Conservation (phyloP, 2,888 invertebrate genomes). For the Mythimna vitellina region DNA sequence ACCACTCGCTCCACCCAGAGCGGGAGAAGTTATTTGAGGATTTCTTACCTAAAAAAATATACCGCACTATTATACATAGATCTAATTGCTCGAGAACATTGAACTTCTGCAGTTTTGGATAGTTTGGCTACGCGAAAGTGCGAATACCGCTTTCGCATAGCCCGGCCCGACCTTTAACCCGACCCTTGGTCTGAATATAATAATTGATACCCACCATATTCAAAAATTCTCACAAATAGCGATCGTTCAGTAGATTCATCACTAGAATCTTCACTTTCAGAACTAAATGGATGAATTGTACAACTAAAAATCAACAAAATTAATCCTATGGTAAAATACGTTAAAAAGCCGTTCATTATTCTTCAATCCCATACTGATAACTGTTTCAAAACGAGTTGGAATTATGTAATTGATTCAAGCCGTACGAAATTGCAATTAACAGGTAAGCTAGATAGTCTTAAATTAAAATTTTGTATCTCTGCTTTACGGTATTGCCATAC, state of each 20-base stretch:
- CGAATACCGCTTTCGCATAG: too few relatives aligned
- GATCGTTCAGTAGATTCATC: background rate
- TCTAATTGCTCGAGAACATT: too few relatives aligned
- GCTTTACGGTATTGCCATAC: background rate
- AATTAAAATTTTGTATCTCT: background rate
- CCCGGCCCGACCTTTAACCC: too few relatives aligned
- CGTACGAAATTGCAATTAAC: conserved; percentile 4
- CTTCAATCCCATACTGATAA: background rate
- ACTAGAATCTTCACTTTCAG: background rate
- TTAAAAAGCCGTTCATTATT: background rate
- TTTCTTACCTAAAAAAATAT: too few relatives aligned
- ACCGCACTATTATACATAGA: too few relatives aligned
- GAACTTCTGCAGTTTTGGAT: too few relatives aligned
- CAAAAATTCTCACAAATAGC: background rate
- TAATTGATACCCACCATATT: background rate
- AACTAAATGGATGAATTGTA: background rate
- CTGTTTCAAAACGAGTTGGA: background rate
- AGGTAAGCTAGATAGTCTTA: background rate
- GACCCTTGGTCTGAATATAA: background rate
- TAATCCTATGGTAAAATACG: background rate
- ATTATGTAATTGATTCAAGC: conserved; percentile 15
- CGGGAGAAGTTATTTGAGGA: too few relatives aligned
- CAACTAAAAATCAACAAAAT: background rate
- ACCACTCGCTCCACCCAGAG: too few relatives aligned
- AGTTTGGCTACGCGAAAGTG: too few relatives aligned